Base-by-base conservation (phyloP, 2,797 vertebrate species). In the Prionace glauca region DNA sequence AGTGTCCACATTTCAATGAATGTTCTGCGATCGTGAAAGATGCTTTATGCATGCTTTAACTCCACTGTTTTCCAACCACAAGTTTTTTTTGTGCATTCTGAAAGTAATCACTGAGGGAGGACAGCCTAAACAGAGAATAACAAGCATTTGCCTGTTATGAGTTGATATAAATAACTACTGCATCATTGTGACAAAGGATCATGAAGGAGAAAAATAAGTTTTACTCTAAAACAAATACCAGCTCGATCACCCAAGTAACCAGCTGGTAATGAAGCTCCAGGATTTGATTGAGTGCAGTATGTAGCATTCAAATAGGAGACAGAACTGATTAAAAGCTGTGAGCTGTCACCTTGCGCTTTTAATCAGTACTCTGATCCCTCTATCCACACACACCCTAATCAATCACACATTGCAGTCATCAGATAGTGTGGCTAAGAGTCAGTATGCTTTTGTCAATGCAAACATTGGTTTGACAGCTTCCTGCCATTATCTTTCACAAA, bases 341-440 rank as follows among this genome's bases (percentile, higher is more conserved):
- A 95, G 71, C 72, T 95, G 93, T 95, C 71, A 95, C 50, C 71
- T 95, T n/a, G 69, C 32, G 71, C 71, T 95, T 95, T 95, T 95
- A 95, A 95, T 95, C 93, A 95, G 93, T n/a, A 45, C 18, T 56
- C n/a, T 29, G 67, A 50, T 95, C 45, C 26, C 14, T 50, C 93
- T 95, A 56, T 72, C 90, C 26, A 32, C 41, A 9, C 45, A 77
- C 69, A n/a, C 32, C 65, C 71, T 0, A 95, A 72, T 95, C 71
- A 95, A 77, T 95, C 93, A 72, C 45, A 50, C 71, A 95, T 12
- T 60, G 71, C 41, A 95, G 71, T 36, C 45, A 95, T 72, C 93
- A 77, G 93, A 36, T 67, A 45, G 45, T 94, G 65, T 32, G 36
- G 62, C 36, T 24, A 16, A 41, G 90, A 41, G 90, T 56, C 50